These are phyloP conservation scores for Lordiphosa mommai DNA, from an alignment of 1,140 invertebrate genomes.

Conservation along the genomic window DNA sequence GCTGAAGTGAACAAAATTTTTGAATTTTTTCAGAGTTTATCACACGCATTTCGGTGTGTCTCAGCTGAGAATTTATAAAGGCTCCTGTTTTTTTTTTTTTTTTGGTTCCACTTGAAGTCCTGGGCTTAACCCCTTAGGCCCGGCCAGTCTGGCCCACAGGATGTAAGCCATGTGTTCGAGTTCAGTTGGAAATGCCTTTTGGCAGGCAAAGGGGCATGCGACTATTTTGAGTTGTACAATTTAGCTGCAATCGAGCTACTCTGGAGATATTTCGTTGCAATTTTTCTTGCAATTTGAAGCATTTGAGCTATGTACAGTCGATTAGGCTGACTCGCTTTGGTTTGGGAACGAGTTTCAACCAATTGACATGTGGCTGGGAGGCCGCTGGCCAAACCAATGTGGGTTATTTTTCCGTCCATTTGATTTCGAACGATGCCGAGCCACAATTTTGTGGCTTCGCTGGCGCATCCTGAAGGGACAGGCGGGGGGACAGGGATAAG, in stretches of 20 bases:
- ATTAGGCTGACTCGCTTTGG: neutral
- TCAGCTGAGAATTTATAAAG: too few species aligned
- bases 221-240: too few species aligned
- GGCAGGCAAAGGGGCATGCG: too few species aligned
- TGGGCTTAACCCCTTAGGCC: too few species aligned
- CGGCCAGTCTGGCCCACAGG: too few species aligned
- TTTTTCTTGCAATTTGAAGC: constrained; percentile 4
- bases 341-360: neutral
- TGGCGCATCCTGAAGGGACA: neutral
- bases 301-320: constrained; percentile 1
- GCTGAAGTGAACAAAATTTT: too few species aligned
- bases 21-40: too few species aligned
- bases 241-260: too few species aligned
- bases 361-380: constrained; percentile 6
- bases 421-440: constrained; percentile 3
- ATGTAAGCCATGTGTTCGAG: too few species aligned
- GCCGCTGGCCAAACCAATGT: neutral
- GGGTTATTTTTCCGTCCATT: neutral
- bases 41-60: too few species aligned
- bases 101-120: too few species aligned
- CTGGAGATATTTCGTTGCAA: constrained; percentile 4
- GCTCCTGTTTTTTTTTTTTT: too few species aligned
- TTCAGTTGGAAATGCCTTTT: neutral
- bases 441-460: constrained; percentile 40
- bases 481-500: constrained; percentile 15